Evolutionary conservation across 2,888 invertebrate genomes (phyloP), one percentile per base, ranked within the genome.

Genomic region (Plebejus argus): DNA sequence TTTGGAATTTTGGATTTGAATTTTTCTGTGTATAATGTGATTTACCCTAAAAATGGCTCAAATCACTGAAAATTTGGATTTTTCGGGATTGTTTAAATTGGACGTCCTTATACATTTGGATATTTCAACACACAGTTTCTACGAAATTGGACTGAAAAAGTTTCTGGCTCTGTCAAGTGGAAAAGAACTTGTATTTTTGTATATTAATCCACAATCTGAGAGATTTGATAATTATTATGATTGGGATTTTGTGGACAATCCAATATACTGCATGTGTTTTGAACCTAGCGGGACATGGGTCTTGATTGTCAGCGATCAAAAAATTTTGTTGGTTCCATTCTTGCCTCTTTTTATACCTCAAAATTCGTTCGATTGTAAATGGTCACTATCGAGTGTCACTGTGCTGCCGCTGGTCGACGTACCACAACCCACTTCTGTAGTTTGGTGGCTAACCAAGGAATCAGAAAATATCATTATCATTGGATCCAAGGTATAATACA

Each of bases 241-340:
- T 81, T 94, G 94, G 94, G 93, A 94, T 85, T 93, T 92, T 80
- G 79, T 90, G 39, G 92, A 93, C 81, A 93, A 93, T 87, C 92
- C 91, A 58, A 95, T 96, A 78, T 95, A 96, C 86, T 96, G 96
- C 85, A 93, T 98, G 87, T 97, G 97, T 88, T 98, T 98, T 89
- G 97, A 98, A 91, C 97, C 97, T 1, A 95, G 96, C 79, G 98
- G 97, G 77, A 96, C 96, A 70, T 97, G 97, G 97, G 91, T 97
- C 39, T 90, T 97, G 35, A 94, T 96, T 81, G 91, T 95, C 79
- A 95, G 95, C 89, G 95, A 94, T 86, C 91, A 91, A 80, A 93
- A 93, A 82, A 86, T 94, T 7, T 84, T 94, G 45, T 85, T 94
- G n/a, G 91, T 94, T n/a, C 94, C 94, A 33, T 94, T 92, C 84